Percentiles rank a stretch among this genome's conserved stretches.
Evolutionary conservation across 2,888 invertebrate species (phyloP).

Genomic region (Sminthurides aquaticus): DNA sequence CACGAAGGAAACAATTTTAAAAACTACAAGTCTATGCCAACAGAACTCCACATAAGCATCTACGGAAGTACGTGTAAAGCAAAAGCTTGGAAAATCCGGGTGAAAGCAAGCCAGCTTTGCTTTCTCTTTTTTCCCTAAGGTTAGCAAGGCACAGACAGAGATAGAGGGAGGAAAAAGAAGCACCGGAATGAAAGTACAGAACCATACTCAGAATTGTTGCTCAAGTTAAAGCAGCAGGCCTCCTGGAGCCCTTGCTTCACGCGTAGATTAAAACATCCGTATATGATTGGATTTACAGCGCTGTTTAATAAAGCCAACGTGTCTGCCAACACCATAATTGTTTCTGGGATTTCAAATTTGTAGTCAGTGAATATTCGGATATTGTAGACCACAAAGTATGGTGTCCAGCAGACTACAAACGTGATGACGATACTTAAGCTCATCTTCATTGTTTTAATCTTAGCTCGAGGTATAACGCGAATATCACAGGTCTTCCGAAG

Average conservation of each 20-base stretch:
- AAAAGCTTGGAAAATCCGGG: too few species aligned
- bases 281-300: slow-evolving; percentile 48
- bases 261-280: slow-evolving; percentile 48
- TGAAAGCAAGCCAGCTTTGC: too few species aligned
- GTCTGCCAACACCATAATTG: slow-evolving; percentile 47
- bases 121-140: too few species aligned
- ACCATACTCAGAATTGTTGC: slow-evolving; percentile 32
- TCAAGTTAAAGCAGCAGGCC: slow-evolving; percentile 37
- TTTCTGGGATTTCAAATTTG: slow-evolving; percentile 44
- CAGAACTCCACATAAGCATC: too few species aligned
- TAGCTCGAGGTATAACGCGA: slow-evolving; percentile 47
- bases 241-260: slow-evolving; percentile 42
- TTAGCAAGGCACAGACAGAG: not conserved
- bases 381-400: slow-evolving; percentile 49
- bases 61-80: too few species aligned
- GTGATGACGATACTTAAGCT: slow-evolving; percentile 48
- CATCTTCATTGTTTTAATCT: slow-evolving; percentile 50
- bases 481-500: slow-evolving; percentile 40
- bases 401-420: slow-evolving; percentile 49
- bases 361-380: slow-evolving; percentile 48
- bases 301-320: slow-evolving; percentile 45
- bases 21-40: too few species aligned
- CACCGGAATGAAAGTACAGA: not conserved
- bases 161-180: not conserved
- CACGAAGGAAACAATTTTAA: not conserved